phyloP scores from a whole-genome alignment of 2,113 vertebrate genomes.

The Notothenia coriiceps region DNA sequence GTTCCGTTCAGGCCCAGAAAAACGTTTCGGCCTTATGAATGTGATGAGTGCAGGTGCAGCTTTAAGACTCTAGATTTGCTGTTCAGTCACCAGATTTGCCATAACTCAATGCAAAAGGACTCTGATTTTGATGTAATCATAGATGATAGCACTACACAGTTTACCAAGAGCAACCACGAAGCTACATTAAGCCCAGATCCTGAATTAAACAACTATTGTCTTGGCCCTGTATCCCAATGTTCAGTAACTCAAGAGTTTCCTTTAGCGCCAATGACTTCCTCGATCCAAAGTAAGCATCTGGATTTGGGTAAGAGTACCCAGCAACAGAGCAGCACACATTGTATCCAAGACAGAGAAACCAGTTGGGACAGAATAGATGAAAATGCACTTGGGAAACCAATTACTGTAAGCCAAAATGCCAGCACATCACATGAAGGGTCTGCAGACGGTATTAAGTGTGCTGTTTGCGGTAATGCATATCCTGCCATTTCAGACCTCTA shows the following conservation, averaged over 20 bases:
- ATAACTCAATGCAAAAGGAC: conserved; percentile 58
- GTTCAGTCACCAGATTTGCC: conserved; percentile 82
- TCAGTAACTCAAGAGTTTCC: conserved; percentile 14
- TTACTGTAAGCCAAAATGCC: not conserved
- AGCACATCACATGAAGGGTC: conserved; percentile 22
- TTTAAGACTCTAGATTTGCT: conserved; percentile 81
- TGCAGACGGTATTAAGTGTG: conserved; percentile 67
- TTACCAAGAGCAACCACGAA: not conserved
- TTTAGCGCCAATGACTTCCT: conserved; percentile 12
- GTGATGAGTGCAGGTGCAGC: conserved; percentile 78
- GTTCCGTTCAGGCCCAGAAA: conserved; percentile 59
- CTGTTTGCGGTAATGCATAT: conserved; percentile 77
- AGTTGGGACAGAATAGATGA: not conserved
- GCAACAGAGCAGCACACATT: not conserved
- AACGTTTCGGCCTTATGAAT: conserved; percentile 79
- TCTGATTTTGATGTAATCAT: conserved; percentile 39
- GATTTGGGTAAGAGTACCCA: conserved; percentile 7
- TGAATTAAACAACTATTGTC: not conserved
- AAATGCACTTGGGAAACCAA: conserved; percentile 12
- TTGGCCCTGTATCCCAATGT: conserved; percentile 6
- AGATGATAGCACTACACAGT: conserved; percentile 22
- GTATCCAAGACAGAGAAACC: conserved; percentile 10
- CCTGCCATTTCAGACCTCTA: conserved; percentile 77
- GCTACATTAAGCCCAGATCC: not conserved
- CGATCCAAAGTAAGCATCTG: conserved; percentile 10